Conservation (phyloP, 23 tunicate genomes). For the Diplosoma virens region DNA sequence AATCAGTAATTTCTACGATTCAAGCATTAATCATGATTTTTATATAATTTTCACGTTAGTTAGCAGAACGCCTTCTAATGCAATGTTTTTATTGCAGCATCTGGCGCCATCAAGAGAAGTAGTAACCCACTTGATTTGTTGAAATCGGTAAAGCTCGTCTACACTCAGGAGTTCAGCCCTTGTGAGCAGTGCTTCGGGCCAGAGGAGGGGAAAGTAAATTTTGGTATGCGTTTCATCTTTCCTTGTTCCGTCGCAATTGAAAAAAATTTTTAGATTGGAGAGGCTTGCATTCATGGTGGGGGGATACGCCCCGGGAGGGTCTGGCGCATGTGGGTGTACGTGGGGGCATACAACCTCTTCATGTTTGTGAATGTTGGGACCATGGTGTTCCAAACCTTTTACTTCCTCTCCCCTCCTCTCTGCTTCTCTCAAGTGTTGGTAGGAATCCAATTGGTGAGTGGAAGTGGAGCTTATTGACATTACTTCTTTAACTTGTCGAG, state of each 20-base stretch:
- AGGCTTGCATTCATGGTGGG: slow-evolving; percentile 53
- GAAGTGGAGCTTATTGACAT: too few species aligned
- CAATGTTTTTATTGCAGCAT: too few species aligned
- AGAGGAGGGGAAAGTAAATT: background rate
- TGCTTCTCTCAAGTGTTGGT: slow-evolving; percentile 50
- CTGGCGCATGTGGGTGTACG: slow-evolving; percentile 63
- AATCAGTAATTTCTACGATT: too few species aligned
- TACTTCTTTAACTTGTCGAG: too few species aligned
- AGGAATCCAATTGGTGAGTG: slow-evolving; percentile 57
- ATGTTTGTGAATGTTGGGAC: slow-evolving; percentile 44
- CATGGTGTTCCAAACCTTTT: slow-evolving; percentile 56
- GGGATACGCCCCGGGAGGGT: slow-evolving; percentile 40
- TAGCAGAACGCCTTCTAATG: too few species aligned
- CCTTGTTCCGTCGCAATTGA: background rate
- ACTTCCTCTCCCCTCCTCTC: slow-evolving; percentile 54
- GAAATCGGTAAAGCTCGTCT: slow-evolving; percentile 66
- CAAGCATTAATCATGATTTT: too few species aligned
- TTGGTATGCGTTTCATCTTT: background rate
- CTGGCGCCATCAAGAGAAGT: too few species aligned
- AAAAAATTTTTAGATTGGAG: slow-evolving; percentile 3
- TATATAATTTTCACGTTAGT: too few species aligned
- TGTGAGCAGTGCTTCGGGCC: slow-evolving; percentile 45
- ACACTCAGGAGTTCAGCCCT: slow-evolving; percentile 55
- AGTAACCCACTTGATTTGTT: slow-evolving; percentile 33
- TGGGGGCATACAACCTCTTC: slow-evolving; percentile 29